Base-by-base conservation (phyloP, 2,888 invertebrate genomes). In the Hydrotaea diabolus region DNA sequence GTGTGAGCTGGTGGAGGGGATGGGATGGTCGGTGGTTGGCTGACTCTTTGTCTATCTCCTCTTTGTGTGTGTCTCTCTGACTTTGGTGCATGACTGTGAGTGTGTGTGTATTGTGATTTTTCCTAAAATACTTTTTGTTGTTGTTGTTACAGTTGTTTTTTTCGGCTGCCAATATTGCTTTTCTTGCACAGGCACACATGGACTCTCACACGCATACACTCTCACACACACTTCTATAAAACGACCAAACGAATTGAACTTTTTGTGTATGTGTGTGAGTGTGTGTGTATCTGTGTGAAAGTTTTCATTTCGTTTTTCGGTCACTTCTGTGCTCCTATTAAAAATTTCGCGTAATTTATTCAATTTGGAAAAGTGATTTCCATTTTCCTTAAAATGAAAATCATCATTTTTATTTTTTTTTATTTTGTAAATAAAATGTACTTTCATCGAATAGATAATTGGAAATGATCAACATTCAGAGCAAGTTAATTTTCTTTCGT, bases 291-390 rank as follows among this genome's bases (percentile, higher is more conserved):
- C n/a, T n/a, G 31, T 73, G 69, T 23, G 15, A 26, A 55, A 82
- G 82, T 53, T 75, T 69, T 53, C 11, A 75, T 39, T 85, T 53
- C 79, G 84, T 64, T 81, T n/a, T 43, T 79, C 49, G 49, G n/a
- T 39, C 62, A 46, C 53, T 72, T 72, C 66, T 90, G 91, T 86
- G 87, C 87, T 90, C 90, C 91, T 90, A 89, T 86, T 91, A 88
- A 83, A 79, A 88, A 87, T 89, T 90, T 90, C 90, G 89, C 89
- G 91, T 90, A 90, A 90, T 91, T 91, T 90, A 90, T 90, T 90
- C 90, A 90, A 91, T 89, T 90, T 89, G 89, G 88, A 59, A 86
- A 85, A 85, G 83, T 83, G 69, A 77, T 72, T 83, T 81, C 77
- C 23, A 49, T 77, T 85, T 83, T 83, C 75, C 73, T 83, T 81